Evolutionary conservation across 2,113 vertebrate species (phyloP), one percentile per base, ranked within the genome.

Genomic region (Apodemus speciosus): DNA sequence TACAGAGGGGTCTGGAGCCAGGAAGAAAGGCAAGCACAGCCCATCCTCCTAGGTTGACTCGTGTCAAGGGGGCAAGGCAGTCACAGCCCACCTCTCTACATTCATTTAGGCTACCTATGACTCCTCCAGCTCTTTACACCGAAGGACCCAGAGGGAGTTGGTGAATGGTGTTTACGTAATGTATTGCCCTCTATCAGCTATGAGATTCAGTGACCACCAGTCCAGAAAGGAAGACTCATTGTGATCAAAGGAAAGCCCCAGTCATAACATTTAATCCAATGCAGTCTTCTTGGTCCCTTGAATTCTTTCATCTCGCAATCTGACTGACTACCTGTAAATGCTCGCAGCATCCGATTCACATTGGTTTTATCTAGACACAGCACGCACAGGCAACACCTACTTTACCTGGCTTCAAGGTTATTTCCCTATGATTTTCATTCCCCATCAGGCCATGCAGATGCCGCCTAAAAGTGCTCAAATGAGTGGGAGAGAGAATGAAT

Each of bases 111-210:
- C 71, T 69, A 58, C 73, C 86, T 64, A 51, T 56, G 95, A 80
- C 71, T 73, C 27, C 27, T 94, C 53, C 58, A 46, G n/a, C 20
- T 87, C 68, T 85, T 89, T 92, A 72, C 9, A 62, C 35, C 46
- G 81, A 64, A 40, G 30, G 43, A 40, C 38, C 66, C 71, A 43
- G 51, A 38, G 68, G 30, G 27, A 32, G 30, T 69, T 73, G 72
- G 43, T 30, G 68, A 43, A 73, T 30, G 90, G 56, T 95, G 69
- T 80, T 93, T 76, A 53, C 38, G 46, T 27, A 64, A 92, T 86
- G 90, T 88, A 73, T 85, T 91, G 80, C 51, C 92, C 72, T 94
- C n/a, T n/a, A n/a, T n/a, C 88, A 83, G 40, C 81, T 93, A 71
- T 51, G 71, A 56, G 30, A 72, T 38, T 23, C 85, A 49, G 83